Conservation (phyloP, 2,113 vertebrate genomes). For the Tetrax tetrax region DNA sequence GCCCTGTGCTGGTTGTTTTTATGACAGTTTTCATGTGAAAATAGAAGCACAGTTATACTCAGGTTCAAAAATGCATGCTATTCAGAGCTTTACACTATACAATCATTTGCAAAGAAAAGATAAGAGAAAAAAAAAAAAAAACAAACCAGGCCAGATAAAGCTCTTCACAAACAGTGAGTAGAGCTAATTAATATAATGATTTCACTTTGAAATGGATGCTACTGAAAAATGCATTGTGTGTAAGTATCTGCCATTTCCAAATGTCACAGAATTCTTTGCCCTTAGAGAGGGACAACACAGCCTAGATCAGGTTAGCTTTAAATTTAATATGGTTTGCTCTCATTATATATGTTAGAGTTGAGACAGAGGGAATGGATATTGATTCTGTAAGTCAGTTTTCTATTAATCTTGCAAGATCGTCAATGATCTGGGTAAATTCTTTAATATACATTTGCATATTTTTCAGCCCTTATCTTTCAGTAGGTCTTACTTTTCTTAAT, state of each 20-base stretch:
- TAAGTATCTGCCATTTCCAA: neutral
- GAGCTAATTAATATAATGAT: neutral
- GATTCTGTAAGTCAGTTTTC: neutral
- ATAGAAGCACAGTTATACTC: neutral
- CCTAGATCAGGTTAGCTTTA: neutral
- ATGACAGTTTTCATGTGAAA: neutral
- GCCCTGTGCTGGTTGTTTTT: neutral
- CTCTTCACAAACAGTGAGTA: neutral
- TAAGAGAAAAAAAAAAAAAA: neutral
- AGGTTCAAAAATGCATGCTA: neutral
- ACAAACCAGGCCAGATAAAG: neutral
- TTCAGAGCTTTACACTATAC: neutral
- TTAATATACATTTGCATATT: neutral
- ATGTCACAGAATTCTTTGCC: neutral
- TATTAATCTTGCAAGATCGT: neutral
- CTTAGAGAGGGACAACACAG: neutral
- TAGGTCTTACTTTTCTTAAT: neutral
- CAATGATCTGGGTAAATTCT: neutral
- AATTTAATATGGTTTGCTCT: neutral
- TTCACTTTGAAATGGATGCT: neutral
- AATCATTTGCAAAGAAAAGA: neutral
- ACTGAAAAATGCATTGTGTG: conserved; percentile 3
- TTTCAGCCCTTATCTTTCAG: neutral
- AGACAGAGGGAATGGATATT: neutral
- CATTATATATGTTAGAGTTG: neutral